Percentiles rank a stretch among this genome's conserved stretches.
phyloP scores from a whole-genome alignment of 1,140 invertebrate species.

The Brachionus angularis region DNA sequence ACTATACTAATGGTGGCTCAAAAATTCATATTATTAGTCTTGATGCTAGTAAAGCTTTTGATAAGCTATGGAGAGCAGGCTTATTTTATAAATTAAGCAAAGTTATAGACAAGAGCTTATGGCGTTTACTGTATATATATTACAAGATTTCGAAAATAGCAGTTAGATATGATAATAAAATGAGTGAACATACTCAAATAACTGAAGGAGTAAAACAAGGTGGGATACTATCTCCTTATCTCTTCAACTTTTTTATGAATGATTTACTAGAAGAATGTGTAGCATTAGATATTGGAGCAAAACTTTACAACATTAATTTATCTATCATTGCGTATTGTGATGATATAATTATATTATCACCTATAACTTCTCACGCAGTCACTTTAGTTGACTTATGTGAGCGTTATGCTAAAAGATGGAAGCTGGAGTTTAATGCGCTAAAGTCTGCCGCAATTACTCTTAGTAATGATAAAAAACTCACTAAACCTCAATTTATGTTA shows the following conservation, averaged over 20 bases:
- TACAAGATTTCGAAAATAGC: not conserved
- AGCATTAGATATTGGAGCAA: not conserved
- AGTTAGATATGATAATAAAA: not conserved
- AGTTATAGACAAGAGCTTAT: not conserved
- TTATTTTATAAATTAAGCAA: not conserved
- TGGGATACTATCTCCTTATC: not conserved
- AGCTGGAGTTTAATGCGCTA: not conserved
- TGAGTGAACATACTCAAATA: no score
- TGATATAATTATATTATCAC: not conserved
- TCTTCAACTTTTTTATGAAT: slow-evolving; percentile 13
- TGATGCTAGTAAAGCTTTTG: no score
- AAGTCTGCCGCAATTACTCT: no score
- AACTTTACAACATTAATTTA: no score
- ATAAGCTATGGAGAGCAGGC: no score
- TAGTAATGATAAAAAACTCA: no score
- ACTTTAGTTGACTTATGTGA: not conserved
- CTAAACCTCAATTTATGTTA: no score
- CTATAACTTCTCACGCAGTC: not conserved
- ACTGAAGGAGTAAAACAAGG: slow-evolving; percentile 8
- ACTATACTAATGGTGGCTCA: not conserved
- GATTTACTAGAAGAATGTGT: not conserved
- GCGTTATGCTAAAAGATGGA: not conserved
- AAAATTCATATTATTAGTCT: no score
- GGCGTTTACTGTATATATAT: not conserved
- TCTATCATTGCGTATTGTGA: not conserved